Percentiles rank a stretch among this genome's conserved stretches.
Evolutionary conservation across 2,113 vertebrate species (phyloP).

Genomic region (Sisor rabdophorus): DNA sequence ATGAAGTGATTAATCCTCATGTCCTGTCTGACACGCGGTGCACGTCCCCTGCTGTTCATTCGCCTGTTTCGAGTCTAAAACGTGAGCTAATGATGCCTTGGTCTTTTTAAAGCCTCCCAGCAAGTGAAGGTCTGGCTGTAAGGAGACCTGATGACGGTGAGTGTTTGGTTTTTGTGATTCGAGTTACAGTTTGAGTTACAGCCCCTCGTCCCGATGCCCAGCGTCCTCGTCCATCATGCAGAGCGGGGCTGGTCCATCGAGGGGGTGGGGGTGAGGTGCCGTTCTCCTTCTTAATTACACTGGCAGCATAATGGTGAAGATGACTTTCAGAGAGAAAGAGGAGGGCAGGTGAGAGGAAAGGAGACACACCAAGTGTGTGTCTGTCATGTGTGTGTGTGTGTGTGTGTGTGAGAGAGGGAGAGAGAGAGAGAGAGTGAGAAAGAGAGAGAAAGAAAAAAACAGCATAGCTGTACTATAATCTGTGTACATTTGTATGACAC

Average conservation of each 20-base stretch:
- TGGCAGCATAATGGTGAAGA: constrained; percentile 62
- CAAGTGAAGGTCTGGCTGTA: not conserved
- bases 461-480: not conserved
- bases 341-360: constrained; percentile 54
- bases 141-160: constrained; percentile 26
- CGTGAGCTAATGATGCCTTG: not conserved
- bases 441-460: not conserved
- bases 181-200: constrained; percentile 29
- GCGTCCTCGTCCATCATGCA: constrained; percentile 67
- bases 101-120: not conserved
- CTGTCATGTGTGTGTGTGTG: constrained; percentile 60
- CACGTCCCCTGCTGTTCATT: not conserved
- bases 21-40: not conserved
- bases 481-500: not conserved
- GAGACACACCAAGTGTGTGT: constrained; percentile 54
- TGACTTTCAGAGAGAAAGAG: constrained; percentile 64
- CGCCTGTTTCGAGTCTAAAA: not conserved
- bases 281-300: constrained; percentile 71
- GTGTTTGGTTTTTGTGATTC: constrained; percentile 33
- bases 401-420: constrained; percentile 35
- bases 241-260: constrained; percentile 55
- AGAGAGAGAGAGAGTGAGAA: not conserved
- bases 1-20: not conserved
- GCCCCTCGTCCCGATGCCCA: constrained; percentile 38
- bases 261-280: constrained; percentile 66